Evolutionary conservation across 2,797 vertebrate genomes (phyloP).

Genomic region (Parauchenoglanis punctatus): DNA sequence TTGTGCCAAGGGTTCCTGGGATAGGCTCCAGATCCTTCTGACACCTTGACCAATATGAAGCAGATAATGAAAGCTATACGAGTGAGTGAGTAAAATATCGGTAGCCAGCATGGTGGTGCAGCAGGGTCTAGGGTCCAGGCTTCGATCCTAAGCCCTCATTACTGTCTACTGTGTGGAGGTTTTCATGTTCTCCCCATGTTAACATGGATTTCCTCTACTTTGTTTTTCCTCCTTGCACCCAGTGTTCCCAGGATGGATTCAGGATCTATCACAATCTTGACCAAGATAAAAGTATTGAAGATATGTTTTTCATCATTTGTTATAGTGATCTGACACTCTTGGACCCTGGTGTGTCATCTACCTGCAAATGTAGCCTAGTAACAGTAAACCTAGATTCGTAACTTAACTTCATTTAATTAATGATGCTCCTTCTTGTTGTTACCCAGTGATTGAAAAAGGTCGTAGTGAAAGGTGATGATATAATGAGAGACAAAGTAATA

Average conservation of each 20-base stretch:
- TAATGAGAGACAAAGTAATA: background rate
- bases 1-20: background rate
- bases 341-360: background rate
- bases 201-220: background rate
- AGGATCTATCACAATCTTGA: background rate
- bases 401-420: background rate
- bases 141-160: background rate
- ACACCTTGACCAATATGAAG: background rate
- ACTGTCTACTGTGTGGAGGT: background rate
- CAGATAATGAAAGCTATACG: background rate
- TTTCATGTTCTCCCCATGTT: background rate
- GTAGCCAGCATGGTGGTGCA: background rate
- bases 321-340: background rate
- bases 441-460: background rate
- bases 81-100: background rate
- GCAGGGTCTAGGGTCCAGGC: background rate
- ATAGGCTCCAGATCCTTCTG: constrained; percentile 1
- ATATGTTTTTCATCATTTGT: background rate
- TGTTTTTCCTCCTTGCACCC: background rate
- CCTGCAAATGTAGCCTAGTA: background rate
- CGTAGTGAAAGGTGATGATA: background rate
- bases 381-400: background rate
- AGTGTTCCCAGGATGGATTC: background rate
- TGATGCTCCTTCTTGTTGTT: background rate
- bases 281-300: background rate